Evolutionary conservation across 2,888 invertebrate species (phyloP), one percentile per base, ranked within the genome.

Genomic region (Leucophenga montana): DNA sequence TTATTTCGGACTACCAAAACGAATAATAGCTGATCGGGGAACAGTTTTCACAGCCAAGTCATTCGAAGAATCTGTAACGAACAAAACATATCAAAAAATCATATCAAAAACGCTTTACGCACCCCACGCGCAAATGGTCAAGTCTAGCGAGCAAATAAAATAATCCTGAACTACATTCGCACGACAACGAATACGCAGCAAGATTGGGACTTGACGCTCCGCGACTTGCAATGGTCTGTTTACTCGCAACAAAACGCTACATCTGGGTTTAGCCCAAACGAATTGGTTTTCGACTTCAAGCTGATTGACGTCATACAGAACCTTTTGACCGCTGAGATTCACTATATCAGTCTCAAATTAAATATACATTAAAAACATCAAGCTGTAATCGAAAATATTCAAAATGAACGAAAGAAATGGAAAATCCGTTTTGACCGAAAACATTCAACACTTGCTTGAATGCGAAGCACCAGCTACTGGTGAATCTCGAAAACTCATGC

Each of bases 21-120:
- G 73, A 9, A 67, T 82, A 1, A 73, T 83, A 39, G 71, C 73
- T 8, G 78, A 83, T 69, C 53, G 77, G 59, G 79, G 80, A 8
- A 74, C 78, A 1, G 78, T 77, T 0, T 83, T 73, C 61, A 78
- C 74, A 0, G 75, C 79, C 0, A 69, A 74, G 11, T 31, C 22
- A 46, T 79, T 82, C 54, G 71, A 73, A 65, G 22, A 67, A 2
- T 78, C 44, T 74, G 72, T 57, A 44, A 50, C 0, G 33, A 61
- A 6, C 62, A 74, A 44, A 61, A 68, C 0, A 79, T 83, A 2
- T n/a, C n/a, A n/a, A n/a, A n/a, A n/a, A 67, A 75, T 44, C 80
- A 81, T 56, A 67, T 80, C 1, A 75, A 78, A 62, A 73, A 71
- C 20, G 77, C 76, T 3, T 71, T 78, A 31, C 71, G 73, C 3